Evolutionary conservation across 2,888 invertebrate genomes (phyloP).

Genomic region (Ormyrus rosae): DNA sequence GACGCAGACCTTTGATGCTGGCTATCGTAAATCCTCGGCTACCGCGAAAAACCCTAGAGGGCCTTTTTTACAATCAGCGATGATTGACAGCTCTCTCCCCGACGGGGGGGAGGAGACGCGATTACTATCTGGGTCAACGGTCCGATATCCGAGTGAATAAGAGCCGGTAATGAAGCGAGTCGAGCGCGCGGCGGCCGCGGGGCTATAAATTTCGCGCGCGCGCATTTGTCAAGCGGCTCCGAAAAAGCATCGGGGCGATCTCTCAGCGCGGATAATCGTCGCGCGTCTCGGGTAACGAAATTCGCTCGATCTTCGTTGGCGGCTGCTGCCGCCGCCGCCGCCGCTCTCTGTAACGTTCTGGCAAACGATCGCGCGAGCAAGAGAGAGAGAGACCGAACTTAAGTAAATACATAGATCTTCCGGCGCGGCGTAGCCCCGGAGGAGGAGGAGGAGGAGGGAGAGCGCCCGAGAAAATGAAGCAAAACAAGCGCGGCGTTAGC

Average conservation of each 20-base stretch:
- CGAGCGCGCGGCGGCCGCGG: too few species aligned
- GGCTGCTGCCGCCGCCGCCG: neutral
- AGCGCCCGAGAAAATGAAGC: constrained; percentile 31
- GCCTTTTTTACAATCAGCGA: constrained; percentile 3
- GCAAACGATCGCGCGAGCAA: constrained; percentile 39
- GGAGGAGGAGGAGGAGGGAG: neutral
- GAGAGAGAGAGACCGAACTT: constrained; percentile 1
- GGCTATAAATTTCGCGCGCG: too few species aligned
- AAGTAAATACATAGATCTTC: constrained; percentile 50
- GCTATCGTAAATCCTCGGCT: constrained; percentile 29
- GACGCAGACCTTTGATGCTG: too few species aligned
- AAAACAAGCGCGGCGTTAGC: constrained; percentile 18
- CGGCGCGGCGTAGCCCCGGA: neutral
- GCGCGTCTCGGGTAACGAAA: constrained; percentile 28
- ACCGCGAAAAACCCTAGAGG: constrained; percentile 1
- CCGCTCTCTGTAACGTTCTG: constrained; percentile 3
- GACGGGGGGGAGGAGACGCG: too few species aligned
- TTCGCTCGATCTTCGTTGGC: constrained; percentile 45
- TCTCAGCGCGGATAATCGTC: constrained; percentile 31
- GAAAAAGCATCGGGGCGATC: neutral
- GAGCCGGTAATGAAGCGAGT: too few species aligned
- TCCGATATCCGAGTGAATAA: too few species aligned
- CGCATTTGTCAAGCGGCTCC: too few species aligned
- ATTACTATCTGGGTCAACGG: too few species aligned
- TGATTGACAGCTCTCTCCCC: too few species aligned